Evolutionary conservation across 2,113 vertebrate genomes (phyloP).

Genomic region (Bettongia penicillata): DNA sequence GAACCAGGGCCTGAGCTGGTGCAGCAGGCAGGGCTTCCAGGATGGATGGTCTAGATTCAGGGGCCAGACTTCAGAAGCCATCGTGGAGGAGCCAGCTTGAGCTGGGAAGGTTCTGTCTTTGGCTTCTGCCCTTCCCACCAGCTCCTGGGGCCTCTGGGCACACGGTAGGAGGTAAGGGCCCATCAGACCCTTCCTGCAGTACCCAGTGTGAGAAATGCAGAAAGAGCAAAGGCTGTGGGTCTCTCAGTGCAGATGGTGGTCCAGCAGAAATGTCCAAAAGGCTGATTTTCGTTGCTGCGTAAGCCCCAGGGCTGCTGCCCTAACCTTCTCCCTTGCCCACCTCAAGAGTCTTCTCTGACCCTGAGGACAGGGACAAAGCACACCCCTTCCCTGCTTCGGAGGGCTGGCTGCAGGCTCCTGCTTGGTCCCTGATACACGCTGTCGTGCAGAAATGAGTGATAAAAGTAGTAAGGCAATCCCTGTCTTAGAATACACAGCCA

Average conservation of each 20-base stretch:
- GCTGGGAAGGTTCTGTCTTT: background rate
- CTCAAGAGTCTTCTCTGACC: background rate
- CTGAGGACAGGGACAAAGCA: background rate
- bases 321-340: no score
- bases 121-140: background rate
- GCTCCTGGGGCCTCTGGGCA: background rate
- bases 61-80: background rate
- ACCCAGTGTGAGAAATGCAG: background rate
- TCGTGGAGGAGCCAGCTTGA: background rate
- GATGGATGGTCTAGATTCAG: background rate
- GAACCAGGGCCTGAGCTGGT: background rate
- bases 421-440: background rate
- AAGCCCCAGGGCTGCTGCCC: background rate
- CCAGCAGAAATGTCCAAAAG: background rate
- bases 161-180: no score
- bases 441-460: background rate
- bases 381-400: background rate
- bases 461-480: background rate
- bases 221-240: background rate
- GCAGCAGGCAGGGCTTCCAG: background rate
- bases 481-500: background rate
- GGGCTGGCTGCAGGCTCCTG: background rate
- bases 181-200: background rate
- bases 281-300: background rate
- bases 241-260: background rate